Evolutionary conservation across 1,140 invertebrate species (phyloP).

Genomic region (Cherax quadricarinatus): DNA sequence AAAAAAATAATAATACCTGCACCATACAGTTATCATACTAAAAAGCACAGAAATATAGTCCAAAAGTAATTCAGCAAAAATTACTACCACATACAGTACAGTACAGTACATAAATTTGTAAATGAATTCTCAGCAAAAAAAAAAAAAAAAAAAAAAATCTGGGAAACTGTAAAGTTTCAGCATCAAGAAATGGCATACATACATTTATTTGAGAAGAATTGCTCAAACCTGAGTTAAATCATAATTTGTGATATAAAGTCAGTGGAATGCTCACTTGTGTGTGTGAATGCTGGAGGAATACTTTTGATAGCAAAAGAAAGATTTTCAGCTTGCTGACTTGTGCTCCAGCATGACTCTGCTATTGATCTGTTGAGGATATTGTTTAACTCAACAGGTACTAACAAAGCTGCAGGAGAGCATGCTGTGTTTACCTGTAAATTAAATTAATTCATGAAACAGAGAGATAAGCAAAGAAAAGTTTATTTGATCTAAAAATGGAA

Average conservation of each 20-base stretch:
- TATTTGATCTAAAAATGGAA: not conserved
- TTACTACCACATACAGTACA: no score
- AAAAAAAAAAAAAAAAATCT: no score
- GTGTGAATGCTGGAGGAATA: conserved; percentile 37
- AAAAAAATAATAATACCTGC: no score
- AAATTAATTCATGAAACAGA: not conserved
- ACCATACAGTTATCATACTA: no score
- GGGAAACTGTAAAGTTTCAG: no score
- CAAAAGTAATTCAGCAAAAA: no score
- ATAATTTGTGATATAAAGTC: not conserved
- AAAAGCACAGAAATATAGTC: no score
- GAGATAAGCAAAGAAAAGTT: not conserved
- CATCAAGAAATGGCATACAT: no score
- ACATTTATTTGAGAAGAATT: no score
- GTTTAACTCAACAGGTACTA: conserved; percentile 33
- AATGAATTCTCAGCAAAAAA: no score
- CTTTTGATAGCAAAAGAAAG: conserved; percentile 45
- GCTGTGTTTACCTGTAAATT: conserved; percentile 15
- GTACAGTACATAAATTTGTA: no score
- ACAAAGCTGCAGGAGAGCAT: conserved; percentile 16
- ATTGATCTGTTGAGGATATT: conserved; percentile 37
- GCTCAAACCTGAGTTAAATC: no score
- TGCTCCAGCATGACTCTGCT: conserved; percentile 50
- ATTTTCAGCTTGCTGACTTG: conserved; percentile 33
- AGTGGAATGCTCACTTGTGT: conserved; percentile 5